A percentile compares a stretch with the other conserved stretches of the same genome.
Conservation (phyloP, 2,797 vertebrate genomes). For the Clarias fuscus region DNA sequence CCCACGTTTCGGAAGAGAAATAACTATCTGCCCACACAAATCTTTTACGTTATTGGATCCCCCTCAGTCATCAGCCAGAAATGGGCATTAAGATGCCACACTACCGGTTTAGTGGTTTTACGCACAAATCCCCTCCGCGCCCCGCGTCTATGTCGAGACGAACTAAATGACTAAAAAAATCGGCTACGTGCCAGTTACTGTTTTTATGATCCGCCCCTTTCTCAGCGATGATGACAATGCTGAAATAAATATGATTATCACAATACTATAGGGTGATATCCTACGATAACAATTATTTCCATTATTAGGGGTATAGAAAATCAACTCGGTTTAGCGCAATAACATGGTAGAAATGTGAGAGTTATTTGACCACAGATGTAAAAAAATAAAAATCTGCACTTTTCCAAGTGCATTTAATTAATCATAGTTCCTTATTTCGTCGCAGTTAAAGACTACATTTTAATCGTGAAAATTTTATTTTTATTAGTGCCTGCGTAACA, state of each 20-base stretch:
- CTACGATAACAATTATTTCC: neutral
- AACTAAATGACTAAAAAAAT: neutral
- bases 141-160: neutral
- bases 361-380: neutral
- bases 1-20: conserved; percentile 38
- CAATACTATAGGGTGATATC: neutral
- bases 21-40: conserved; percentile 26
- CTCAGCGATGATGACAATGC: neutral
- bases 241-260: neutral
- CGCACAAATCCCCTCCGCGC: neutral
- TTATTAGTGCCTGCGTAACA: neutral
- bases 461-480: neutral
- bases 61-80: conserved; percentile 40
- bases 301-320: neutral
- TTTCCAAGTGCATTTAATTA: neutral
- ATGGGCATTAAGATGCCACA: conserved; percentile 45
- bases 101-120: conserved; percentile 50
- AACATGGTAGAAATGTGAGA: neutral
- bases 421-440: neutral
- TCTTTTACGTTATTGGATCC: conserved; percentile 45
- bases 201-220: neutral
- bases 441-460: neutral
- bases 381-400: too few species aligned
- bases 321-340: neutral
- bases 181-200: neutral